phyloP scores from a whole-genome alignment of 1,140 invertebrate species.

The Drosophila bocki region DNA sequence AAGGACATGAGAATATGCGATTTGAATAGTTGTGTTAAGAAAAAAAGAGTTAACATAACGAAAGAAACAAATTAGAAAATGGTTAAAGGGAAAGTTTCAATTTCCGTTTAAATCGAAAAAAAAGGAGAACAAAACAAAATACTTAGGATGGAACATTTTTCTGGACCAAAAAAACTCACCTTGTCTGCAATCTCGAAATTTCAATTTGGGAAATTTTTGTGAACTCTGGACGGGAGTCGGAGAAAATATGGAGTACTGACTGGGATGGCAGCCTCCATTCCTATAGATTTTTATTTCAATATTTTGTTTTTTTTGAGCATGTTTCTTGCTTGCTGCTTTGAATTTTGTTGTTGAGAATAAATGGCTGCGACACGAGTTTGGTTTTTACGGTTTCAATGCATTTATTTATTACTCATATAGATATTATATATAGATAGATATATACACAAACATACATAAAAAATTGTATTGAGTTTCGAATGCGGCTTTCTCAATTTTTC shows the following conservation, averaged over 20 bases:
- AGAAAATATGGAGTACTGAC: slow-evolving; percentile 18
- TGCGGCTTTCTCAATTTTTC: slow-evolving; percentile 44
- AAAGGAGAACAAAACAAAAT: slow-evolving; percentile 27
- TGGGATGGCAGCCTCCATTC: slow-evolving; percentile 4
- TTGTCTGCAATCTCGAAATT: slow-evolving; percentile 47
- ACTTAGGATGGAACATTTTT: slow-evolving; percentile 38
- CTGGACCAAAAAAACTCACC: slow-evolving; percentile 62
- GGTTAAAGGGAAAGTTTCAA: slow-evolving; percentile 38
- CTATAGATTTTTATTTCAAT: background rate
- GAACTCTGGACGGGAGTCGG: slow-evolving; percentile 32
- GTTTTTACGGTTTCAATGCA: slow-evolving; percentile 71
- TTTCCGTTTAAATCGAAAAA: slow-evolving; percentile 14
- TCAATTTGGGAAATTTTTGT: slow-evolving; percentile 34
- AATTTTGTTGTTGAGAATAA: slow-evolving; percentile 45
- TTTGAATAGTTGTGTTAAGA: slow-evolving; percentile 35
- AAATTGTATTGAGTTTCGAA: slow-evolving; percentile 65
- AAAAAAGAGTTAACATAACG: slow-evolving; percentile 38
- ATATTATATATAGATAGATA: slow-evolving; percentile 67
- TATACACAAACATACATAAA: slow-evolving; percentile 81
- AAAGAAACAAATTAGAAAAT: slow-evolving; percentile 35
- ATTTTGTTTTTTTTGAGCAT: slow-evolving; percentile 58
- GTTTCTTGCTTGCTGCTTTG: slow-evolving; percentile 51
- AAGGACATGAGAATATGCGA: slow-evolving; percentile 23
- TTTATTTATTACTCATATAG: slow-evolving; percentile 79
- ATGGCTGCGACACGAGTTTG: slow-evolving; percentile 42